Conservation (phyloP, 1,140 invertebrate species). For the Philotrypesis tridentata region DNA sequence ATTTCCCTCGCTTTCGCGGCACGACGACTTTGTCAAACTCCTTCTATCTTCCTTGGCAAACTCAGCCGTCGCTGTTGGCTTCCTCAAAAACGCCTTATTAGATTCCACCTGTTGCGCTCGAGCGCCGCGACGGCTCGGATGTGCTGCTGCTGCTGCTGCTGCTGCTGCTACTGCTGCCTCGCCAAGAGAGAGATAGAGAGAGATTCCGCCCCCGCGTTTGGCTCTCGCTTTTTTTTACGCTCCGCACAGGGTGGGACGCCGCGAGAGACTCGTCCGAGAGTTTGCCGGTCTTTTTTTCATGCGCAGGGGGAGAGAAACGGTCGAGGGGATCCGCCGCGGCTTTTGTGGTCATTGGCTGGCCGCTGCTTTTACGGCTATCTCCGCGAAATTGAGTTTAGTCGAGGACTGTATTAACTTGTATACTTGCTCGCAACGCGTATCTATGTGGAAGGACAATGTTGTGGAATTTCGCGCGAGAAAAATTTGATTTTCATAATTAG, state of each 20-base stretch:
- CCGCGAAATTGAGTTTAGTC: slow-evolving; percentile 1
- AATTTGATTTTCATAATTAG: too few relatives aligned
- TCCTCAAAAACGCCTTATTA: slow-evolving; percentile 47
- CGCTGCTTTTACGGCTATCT: neutral
- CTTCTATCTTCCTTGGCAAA: neutral
- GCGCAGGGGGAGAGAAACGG: neutral
- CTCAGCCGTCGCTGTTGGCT: neutral
- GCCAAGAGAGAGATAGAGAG: neutral
- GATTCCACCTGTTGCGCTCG: slow-evolving; percentile 46
- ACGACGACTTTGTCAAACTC: neutral
- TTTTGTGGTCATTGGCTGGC: neutral
- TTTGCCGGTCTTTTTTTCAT: neutral
- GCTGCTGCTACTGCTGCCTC: neutral
- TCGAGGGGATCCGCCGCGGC: neutral
- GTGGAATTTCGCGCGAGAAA: neutral
- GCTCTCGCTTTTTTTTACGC: neutral
- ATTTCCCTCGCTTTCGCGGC: neutral
- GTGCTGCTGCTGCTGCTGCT: neutral
- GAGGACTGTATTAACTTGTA: neutral
- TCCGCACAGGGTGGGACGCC: neutral
- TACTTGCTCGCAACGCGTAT: too few relatives aligned
- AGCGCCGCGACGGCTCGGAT: neutral
- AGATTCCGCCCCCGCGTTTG: neutral
- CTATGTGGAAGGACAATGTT: too few relatives aligned
- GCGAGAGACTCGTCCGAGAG: neutral